A percentile compares a stretch with the other conserved stretches of the same genome.
These are phyloP conservation scores for Drosophila kikkawai DNA, from an alignment of 1,140 invertebrate species.

Conservation along the genomic window DNA sequence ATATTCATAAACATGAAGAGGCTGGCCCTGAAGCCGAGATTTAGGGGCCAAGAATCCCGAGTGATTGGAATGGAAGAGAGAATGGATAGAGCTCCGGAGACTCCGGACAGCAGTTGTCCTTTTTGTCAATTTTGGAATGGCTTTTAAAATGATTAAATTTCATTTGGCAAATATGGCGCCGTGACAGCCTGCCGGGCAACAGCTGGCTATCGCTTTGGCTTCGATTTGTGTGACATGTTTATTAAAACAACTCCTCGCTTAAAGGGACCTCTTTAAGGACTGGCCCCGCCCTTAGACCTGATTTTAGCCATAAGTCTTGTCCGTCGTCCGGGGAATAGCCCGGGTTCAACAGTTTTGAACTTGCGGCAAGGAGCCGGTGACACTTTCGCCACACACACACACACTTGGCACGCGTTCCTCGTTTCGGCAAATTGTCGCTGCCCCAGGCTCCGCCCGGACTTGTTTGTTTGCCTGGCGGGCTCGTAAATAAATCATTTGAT, in stretches of 20 bases:
- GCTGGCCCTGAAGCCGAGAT: conserved; percentile 17
- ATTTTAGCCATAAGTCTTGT: conserved; percentile 62
- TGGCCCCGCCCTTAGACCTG: conserved; percentile 9
- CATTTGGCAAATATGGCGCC: conserved; percentile 56
- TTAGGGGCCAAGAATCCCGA: conserved; percentile 5
- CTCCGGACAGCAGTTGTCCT: conserved; percentile 52
- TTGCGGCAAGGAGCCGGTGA: conserved; percentile 32
- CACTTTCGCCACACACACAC: conserved; percentile 4
- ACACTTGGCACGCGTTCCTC: conserved; percentile 58
- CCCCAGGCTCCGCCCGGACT: conserved; percentile 38
- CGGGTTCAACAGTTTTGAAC: conserved; percentile 79
- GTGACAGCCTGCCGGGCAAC: conserved; percentile 29
- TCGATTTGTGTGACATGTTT: conserved; percentile 50
- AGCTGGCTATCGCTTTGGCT: conserved; percentile 40
- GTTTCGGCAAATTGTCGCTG: conserved; percentile 67
- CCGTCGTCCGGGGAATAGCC: conserved; percentile 30
- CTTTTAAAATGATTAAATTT: conserved; percentile 82
- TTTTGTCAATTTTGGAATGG: conserved; percentile 71
- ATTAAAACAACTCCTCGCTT: conserved; percentile 20
- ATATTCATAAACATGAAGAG: conserved; percentile 55
- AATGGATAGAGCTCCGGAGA: background rate
- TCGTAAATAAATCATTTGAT: conserved; percentile 83
- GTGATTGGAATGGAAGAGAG: conserved; percentile 4
- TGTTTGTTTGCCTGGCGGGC: conserved; percentile 78
- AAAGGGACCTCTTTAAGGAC: conserved; percentile 28